Conservation (phyloP, 2,888 invertebrate genomes). For the Autographa pulchrina region DNA sequence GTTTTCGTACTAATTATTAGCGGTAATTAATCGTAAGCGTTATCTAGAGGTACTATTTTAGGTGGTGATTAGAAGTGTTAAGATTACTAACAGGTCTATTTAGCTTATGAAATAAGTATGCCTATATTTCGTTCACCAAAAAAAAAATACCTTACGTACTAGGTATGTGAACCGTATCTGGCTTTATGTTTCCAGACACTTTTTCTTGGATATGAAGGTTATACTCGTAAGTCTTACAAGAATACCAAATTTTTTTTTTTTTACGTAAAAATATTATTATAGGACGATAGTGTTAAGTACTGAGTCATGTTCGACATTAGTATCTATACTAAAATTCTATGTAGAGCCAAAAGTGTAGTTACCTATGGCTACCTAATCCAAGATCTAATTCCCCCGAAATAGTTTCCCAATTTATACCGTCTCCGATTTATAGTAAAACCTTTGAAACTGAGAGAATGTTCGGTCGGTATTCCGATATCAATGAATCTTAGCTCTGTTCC, state of each 20-base stretch:
- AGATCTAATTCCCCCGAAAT: slow-evolving; percentile 47
- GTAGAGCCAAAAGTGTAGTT: too few species aligned
- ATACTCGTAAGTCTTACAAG: too few species aligned
- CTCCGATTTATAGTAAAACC: slow-evolving; percentile 60
- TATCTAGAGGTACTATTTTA: not conserved
- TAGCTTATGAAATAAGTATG: not conserved
- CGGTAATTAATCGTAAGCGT: slow-evolving; percentile 15
- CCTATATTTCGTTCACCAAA: too few species aligned
- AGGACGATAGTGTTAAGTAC: too few species aligned
- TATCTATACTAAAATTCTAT: too few species aligned
- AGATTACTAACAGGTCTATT: not conserved
- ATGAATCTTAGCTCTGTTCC: slow-evolving; percentile 67
- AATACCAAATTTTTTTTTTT: too few species aligned
- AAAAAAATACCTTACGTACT: too few species aligned
- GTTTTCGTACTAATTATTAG: slow-evolving; percentile 55
- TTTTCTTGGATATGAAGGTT: too few species aligned
- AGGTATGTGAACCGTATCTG: too few species aligned
- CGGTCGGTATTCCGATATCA: slow-evolving; percentile 68
- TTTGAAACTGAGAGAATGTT: slow-evolving; percentile 62
- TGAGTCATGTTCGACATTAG: too few species aligned
- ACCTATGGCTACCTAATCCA: slow-evolving; percentile 27
- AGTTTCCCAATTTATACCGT: slow-evolving; percentile 55
- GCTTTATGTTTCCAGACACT: too few species aligned
- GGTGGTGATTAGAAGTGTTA: not conserved
- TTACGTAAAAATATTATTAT: too few species aligned